phyloP scores from a whole-genome alignment of 1,140 invertebrate species.

The Leptoteleia sp. region DNA sequence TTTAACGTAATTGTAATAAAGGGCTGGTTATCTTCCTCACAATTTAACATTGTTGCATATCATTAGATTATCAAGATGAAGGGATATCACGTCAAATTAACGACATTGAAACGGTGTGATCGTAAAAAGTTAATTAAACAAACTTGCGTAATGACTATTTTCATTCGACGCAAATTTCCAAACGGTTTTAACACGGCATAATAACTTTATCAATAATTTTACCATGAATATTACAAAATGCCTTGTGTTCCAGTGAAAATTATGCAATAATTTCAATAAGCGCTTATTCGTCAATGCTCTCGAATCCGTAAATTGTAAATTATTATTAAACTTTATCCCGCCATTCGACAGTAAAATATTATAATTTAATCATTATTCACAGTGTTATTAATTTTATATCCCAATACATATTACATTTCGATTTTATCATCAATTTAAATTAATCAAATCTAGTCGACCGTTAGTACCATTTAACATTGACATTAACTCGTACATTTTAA shows the following conservation, averaged over 20 bases:
- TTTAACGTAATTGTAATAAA: constrained; percentile 17
- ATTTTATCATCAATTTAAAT: constrained; percentile 15
- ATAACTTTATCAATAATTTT: too few relatives aligned
- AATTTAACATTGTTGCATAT: constrained; percentile 44
- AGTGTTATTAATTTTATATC: constrained; percentile 6
- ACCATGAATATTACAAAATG: too few relatives aligned
- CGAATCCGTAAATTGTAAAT: constrained; percentile 11
- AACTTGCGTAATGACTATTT: constrained; percentile 25
- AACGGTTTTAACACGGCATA: constrained; percentile 9
- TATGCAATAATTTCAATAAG: constrained; percentile 4
- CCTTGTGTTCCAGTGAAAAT: too few relatives aligned
- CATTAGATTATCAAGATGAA: constrained; percentile 46
- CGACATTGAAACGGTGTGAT: constrained; percentile 1
- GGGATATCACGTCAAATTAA: constrained; percentile 16
- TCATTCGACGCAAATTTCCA: too few relatives aligned
- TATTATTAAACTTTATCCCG: constrained; percentile 18
- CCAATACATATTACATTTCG: background rate
- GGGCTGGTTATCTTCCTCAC: constrained; percentile 14
- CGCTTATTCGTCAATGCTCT: constrained; percentile 3
- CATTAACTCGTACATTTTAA: background rate
- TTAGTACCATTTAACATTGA: background rate
- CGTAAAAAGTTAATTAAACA: constrained; percentile 33
- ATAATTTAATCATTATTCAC: constrained; percentile 5
- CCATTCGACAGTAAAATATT: constrained; percentile 4
- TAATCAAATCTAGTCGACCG: background rate